Percentiles rank a stretch among this genome's conserved stretches.
These are phyloP conservation scores for Oryctolagus cuniculus DNA, from an alignment of 2,113 vertebrate genomes.

Conservation along the genomic window mOryCun1.1 NC_091432.1:171043001-171043500, in stretches of 20 bases:
- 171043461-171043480: neutral
- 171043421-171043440: neutral
- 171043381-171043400: neutral
- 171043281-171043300: neutral
- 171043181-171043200: neutral
- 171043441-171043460: neutral
- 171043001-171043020: neutral
- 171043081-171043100: neutral
- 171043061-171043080: neutral
- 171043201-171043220: neutral
- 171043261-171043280: neutral
- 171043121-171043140: neutral
- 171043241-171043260: neutral
- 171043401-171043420: neutral
- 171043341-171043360: neutral
- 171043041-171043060: neutral
- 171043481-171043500: neutral
- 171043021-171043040: neutral
- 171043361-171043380: neutral
- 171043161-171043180: neutral
- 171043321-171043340: neutral
- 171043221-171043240: slow-evolving; percentile 1
- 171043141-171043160: neutral
- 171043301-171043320: neutral
- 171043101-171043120: neutral